Evolutionary conservation across 2,888 invertebrate genomes (phyloP), one percentile per base, ranked within the genome.

Genomic region (Xanthia togata): DNA sequence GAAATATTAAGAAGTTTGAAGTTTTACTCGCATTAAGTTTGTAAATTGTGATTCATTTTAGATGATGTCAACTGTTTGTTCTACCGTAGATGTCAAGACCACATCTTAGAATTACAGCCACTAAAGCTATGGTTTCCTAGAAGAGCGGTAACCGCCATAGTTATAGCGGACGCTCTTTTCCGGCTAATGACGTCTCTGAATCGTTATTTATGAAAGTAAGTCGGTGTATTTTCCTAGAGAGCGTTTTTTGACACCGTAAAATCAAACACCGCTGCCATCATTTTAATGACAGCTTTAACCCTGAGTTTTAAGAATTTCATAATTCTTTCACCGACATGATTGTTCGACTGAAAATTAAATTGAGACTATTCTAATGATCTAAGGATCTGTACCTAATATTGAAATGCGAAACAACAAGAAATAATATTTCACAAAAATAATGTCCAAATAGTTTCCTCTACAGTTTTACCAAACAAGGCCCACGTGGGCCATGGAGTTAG

Each of bases 41-140:
- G 12, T 31, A 23, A 68, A 41, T 65, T 63, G 31, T 38, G 57
- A 67, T 75, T 75, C 17, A 57, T 50, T 70, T 68, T 53, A 60
- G 60, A 82, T 62, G 65, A 70, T 70, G 14, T 70, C 55, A 75
- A 31, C 59, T 55, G 50, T 50, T 44, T 50, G 23, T 53, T 70
- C 79, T 64, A 14, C n/a, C 26, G 44, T 26, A 35, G n/a, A 35
- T 59, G 31, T 31, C 17, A 65, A 55, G 11, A 55, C 4, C 23
- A 35, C 17, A 68, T 55, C 35, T 17, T 11, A 68, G 55, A n/a
- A 55, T 68, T n/a, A 35, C 11, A 55, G 6, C n/a, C n/a, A 55
- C 17, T n/a, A n/a, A 55, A n/a, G 17, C 55, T 68, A 38, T n/a
- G 4, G n/a, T n/a, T 55, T 68, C 11, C 11, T 68, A 11, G 17